Evolutionary conservation across 2,888 invertebrate genomes (phyloP), one percentile per base, ranked within the genome.

Genomic region (Pammene aurita): DNA sequence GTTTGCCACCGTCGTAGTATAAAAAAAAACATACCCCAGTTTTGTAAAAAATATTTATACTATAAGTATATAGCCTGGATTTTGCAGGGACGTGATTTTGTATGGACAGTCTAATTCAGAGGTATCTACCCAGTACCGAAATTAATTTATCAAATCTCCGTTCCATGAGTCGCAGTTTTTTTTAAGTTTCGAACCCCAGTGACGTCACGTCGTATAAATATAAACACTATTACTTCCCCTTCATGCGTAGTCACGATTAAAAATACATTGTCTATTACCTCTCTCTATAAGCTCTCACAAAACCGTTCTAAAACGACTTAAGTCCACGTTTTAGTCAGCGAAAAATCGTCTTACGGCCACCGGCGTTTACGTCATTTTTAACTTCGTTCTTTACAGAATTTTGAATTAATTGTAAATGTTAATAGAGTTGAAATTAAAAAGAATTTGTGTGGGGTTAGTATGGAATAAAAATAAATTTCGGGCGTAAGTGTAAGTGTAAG

Each of bases 221-320:
- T 80, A 79, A 73, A 72, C 75, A 62, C 44, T 52, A 76, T 65
- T 60, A 11, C 10, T 14, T 62, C 66, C 73, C 78, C 73, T 79
- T 78, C 74, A 81, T 85, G 85, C 85, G 64, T 66, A 78, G 83
- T 85, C 87, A 88, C 84, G 86, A 81, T 78, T 78, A 79, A 73
- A 72, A 72, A 72, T 71, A 60, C 60, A 60, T 72, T 65, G 67
- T 74, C 73, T 75, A 73, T 68, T 74, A 74, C 74, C 76, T 80
- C 83, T n/a, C n/a, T 74, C 73, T 75, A 73, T 68, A 74, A 74
- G 73, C 76, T 80, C 83, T 80, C 52, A 14, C 0, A 14, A 48
- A 14, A 7, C 0, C 1, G 26, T 26, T 13, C 62, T 38, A 41
- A 62, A 42, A 18, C n/a, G n/a, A 4, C 41, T 0, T 41, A 62